These are phyloP conservation scores for Pseudomugil tenellus DNA, from an alignment of 2,797 vertebrate genomes.

Conservation along the genomic window DNA sequence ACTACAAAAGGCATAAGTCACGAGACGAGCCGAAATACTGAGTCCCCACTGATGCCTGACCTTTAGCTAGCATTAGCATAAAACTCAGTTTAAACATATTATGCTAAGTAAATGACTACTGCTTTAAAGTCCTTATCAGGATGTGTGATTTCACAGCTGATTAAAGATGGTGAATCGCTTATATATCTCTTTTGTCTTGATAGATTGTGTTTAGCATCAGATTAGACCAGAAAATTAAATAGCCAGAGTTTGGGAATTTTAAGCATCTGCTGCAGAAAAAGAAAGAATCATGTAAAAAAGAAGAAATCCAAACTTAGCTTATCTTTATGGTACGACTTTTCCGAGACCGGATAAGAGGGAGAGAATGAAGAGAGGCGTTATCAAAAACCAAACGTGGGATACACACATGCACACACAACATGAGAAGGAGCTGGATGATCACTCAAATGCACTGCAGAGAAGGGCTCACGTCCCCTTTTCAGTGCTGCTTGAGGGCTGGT, in stretches of 20 bases:
- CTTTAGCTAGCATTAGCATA: constrained; percentile 47
- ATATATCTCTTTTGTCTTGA: constrained; percentile 6
- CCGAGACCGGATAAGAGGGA: constrained; percentile 54
- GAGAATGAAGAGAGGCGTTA: constrained; percentile 43
- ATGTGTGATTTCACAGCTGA: constrained; percentile 16
- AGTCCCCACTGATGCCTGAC: constrained; percentile 32
- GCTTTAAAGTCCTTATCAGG: constrained; percentile 28
- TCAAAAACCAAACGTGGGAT: constrained; percentile 36
- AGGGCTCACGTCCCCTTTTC: constrained; percentile 23
- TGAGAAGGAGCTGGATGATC: constrained; percentile 33
- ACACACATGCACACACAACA: not conserved
- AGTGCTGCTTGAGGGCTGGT: not conserved
- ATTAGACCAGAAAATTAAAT: constrained; percentile 45
- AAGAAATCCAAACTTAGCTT: constrained; percentile 34
- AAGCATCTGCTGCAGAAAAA: constrained; percentile 29
- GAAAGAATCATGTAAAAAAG: constrained; percentile 2
- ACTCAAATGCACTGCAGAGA: constrained; percentile 31
- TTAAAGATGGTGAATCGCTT: constrained; percentile 34
- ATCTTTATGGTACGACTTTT: constrained; percentile 56
- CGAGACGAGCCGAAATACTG: constrained; percentile 17
- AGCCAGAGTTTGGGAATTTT: constrained; percentile 19
- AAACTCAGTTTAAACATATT: constrained; percentile 39
- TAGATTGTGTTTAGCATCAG: constrained; percentile 20
- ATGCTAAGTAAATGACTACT: constrained; percentile 25
- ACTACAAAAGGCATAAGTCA: constrained; percentile 36